Evolutionary conservation across 1,140 invertebrate genomes (phyloP).

Genomic region (Drosophila persimilis): DNA sequence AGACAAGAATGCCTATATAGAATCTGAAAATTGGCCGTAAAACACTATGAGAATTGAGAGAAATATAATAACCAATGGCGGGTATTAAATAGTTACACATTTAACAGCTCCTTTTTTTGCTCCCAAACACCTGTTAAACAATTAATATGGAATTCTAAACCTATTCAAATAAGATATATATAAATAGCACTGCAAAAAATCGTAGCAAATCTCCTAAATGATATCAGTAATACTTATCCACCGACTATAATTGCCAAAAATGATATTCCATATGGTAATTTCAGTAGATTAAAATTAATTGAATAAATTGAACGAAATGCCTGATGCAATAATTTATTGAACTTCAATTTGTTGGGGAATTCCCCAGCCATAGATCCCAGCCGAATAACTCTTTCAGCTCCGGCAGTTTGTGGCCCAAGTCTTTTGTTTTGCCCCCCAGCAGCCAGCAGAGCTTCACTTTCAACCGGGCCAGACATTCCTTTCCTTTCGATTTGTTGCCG

Average conservation of each 20-base stretch:
- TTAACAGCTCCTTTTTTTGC: too few species aligned
- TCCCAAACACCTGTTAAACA: too few species aligned
- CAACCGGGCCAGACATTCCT: conserved; percentile 40
- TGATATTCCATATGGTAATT: conserved; percentile 16
- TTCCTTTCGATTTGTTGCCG: conserved; percentile 59
- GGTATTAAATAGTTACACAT: too few species aligned
- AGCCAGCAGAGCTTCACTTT: conserved; percentile 50
- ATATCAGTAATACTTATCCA: too few species aligned
- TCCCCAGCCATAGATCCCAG: conserved; percentile 26
- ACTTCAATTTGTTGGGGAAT: conserved; percentile 30
- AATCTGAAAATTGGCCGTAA: too few species aligned
- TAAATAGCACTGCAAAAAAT: too few species aligned
- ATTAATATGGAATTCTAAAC: too few species aligned
- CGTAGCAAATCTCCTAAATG: too few species aligned
- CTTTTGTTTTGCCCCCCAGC: conserved; percentile 60
- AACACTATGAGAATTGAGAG: too few species aligned
- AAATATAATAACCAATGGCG: too few species aligned
- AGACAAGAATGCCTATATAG: too few species aligned
- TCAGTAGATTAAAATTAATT: conserved; percentile 27
- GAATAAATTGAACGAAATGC: conserved; percentile 25
- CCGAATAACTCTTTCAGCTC: conserved; percentile 20
- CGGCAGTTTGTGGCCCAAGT: conserved; percentile 59
- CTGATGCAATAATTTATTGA: conserved; percentile 7
- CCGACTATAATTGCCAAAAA: background rate
- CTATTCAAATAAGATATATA: too few species aligned